phyloP scores from a whole-genome alignment of 2,113 vertebrate genomes.

The Eptesicus fuscus region DNA sequence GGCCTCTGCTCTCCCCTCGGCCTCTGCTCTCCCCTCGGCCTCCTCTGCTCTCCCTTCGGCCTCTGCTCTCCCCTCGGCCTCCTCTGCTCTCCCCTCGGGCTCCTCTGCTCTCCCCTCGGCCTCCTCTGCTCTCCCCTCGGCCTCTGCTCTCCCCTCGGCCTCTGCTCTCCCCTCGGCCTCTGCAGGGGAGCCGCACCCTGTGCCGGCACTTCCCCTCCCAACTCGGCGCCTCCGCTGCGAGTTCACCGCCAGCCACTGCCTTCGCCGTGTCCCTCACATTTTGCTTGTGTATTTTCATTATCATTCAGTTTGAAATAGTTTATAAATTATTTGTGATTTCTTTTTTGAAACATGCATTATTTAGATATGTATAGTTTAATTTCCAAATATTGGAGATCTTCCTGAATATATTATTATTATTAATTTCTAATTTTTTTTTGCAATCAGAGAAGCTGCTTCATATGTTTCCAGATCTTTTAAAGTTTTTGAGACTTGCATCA shows the following conservation, averaged over 20 bases:
- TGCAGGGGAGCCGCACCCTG: not conserved
- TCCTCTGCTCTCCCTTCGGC: not conserved
- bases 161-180: not conserved
- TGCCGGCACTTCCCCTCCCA: not conserved
- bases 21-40: not conserved
- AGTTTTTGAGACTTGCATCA: not conserved
- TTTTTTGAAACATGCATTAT: constrained; percentile 5
- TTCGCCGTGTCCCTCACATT: not conserved
- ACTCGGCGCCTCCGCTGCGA: not conserved
- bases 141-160: no score
- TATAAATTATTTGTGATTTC: not conserved
- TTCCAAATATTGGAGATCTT: not conserved
- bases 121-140: not conserved
- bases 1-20: not conserved
- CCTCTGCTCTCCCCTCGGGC: not conserved
- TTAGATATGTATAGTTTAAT: not conserved
- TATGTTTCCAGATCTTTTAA: not conserved
- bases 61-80: not conserved
- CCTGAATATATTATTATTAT: not conserved
- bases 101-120: no score
- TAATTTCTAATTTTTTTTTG: not conserved
- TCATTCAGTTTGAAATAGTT: not conserved
- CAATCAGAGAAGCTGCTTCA: not conserved
- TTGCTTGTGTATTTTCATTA: not conserved
- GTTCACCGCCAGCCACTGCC: not conserved